Conservation (phyloP, 2,113 vertebrate species). For the Solea senegalensis region DNA sequence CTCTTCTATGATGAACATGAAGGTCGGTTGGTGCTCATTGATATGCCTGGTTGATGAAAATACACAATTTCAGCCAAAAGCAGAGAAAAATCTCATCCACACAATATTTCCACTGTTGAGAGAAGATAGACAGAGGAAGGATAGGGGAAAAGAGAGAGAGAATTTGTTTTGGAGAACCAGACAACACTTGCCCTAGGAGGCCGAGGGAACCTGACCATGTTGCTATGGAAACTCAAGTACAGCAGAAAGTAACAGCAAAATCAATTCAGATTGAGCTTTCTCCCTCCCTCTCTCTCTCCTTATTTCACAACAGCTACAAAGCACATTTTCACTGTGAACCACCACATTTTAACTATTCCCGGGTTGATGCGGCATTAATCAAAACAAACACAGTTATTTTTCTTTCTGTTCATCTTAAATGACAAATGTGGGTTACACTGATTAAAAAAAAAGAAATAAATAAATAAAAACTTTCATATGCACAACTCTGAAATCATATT, state of each 20-base stretch:
- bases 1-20: not conserved
- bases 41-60: no score
- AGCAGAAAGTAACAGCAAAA: conserved; percentile 84
- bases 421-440: conserved; percentile 42
- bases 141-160: conserved; percentile 20
- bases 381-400: conserved; percentile 40
- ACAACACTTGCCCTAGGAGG: conserved; percentile 85
- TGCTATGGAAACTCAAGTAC: conserved; percentile 85
- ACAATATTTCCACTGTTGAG: conserved; percentile 32
- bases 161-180: conserved; percentile 77
- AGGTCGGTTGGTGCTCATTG: not conserved
- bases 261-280: conserved; percentile 82
- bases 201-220: conserved; percentile 83
- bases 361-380: conserved; percentile 53
- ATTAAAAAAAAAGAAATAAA: conserved; percentile 5
- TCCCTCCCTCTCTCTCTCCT: conserved; percentile 50
- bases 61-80: not conserved
- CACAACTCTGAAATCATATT: conserved; percentile 29
- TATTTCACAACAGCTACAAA: conserved; percentile 72
- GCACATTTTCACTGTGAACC: conserved; percentile 60
- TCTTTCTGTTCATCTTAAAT: conserved; percentile 32
- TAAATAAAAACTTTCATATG: not conserved
- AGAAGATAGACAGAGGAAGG: conserved; percentile 22
- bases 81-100: conserved; percentile 19
- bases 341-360: conserved; percentile 60